Evolutionary conservation across 2,113 vertebrate species (phyloP), one percentile per base, ranked within the genome.

Genomic region (Microtus pennsylvanicus): DNA sequence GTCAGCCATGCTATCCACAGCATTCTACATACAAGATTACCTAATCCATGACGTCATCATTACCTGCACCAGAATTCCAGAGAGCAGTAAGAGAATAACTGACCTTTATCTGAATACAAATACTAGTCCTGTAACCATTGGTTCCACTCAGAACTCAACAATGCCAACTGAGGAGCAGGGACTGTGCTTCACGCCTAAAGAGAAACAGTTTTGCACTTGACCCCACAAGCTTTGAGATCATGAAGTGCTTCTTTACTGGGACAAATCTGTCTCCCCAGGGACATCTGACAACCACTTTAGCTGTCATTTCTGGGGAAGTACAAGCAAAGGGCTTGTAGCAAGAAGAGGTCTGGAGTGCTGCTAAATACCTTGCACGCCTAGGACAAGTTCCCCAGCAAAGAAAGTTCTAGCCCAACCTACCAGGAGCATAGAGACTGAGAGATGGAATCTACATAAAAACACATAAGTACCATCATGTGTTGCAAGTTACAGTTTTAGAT

Each of bases 371-470:
- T 65, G 47, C 52, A 45, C 0, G 19, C 65, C 42, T 10, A 52
- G 45, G 76, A 63, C 19, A 72, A 2, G 12, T 21, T 33, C 24
- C 33, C 13, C 47, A 47, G 78, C 87, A 89, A 58, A 76, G 14
- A 6, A 0, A 58, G 3, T 14, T 14, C 81, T 47, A 38, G 55
- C 11, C 52, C 47, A 8, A 14, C 0, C 19, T 5, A 26, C 28
- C 55, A 93, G 0, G 13, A 19, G 16, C 35, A 0, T 5, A 22
- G 58, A 77, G 33, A 17, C 0, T 8, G 45, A 69, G 38, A 78
- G 76, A 58, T 35, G 69, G 38, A 85, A 22, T 61, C 82, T 7
- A 13, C 0, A 0, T 2, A 6, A 1, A 42, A 78, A 75, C 8
- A 74, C 24, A 0, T 2, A 65, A 65, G 22, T 16, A 4, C 1